Conservation (phyloP, 2,797 vertebrate species). For the Oreonectes daqikongensis region DNA sequence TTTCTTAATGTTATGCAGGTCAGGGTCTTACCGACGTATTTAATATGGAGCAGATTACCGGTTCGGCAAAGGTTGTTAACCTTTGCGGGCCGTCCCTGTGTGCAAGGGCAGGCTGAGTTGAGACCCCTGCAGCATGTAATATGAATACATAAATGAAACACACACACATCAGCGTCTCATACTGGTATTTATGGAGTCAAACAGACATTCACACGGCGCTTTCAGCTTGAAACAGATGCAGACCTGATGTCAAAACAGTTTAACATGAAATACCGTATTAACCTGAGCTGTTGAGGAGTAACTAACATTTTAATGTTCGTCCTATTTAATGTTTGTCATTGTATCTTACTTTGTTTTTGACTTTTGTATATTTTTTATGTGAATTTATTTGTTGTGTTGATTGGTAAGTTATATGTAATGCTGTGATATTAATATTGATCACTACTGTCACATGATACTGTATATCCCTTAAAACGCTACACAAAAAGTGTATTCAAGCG, state of each 20-base stretch:
- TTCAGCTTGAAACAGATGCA: neutral
- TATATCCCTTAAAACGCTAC: too few species aligned
- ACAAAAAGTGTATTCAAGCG: too few species aligned
- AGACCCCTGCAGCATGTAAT: neutral
- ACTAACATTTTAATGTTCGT: too few species aligned
- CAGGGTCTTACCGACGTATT: conserved; percentile 17
- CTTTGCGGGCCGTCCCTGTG: neutral
- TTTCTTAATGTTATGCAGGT: conserved; percentile 15
- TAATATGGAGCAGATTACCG: conserved; percentile 39
- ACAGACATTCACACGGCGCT: neutral
- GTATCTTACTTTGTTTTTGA: too few species aligned
- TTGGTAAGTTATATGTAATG: too few species aligned
- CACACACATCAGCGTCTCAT: conserved; percentile 3
- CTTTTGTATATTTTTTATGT: too few species aligned
- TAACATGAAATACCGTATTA: neutral
- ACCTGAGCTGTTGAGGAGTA: too few species aligned
- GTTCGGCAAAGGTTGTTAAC: conserved; percentile 26
- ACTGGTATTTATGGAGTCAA: neutral
- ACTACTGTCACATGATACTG: too few species aligned
- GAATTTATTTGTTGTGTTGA: too few species aligned
- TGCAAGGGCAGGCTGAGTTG: conserved; percentile 6
- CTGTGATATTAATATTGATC: too few species aligned
- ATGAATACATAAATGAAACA: conserved; percentile 35
- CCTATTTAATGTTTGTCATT: too few species aligned
- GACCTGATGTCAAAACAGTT: conserved; percentile 5